Evolutionary conservation across 2,797 vertebrate genomes (phyloP).

Genomic region (Leucoraja ocellata): DNA sequence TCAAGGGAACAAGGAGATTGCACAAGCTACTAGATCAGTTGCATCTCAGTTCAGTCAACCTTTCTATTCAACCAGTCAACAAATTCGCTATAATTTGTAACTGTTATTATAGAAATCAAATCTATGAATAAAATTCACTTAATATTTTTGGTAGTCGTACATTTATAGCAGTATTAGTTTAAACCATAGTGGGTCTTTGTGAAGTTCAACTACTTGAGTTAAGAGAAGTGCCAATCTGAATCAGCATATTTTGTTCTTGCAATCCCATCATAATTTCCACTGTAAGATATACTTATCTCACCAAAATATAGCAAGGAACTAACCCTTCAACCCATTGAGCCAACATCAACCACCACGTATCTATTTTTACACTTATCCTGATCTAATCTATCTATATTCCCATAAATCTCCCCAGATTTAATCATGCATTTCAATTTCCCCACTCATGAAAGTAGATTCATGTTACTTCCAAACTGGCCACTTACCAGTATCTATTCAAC

Average conservation of each 20-base stretch:
- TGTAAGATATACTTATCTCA: neutral
- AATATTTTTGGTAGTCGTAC: neutral
- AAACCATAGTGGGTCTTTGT: neutral
- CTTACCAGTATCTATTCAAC: neutral
- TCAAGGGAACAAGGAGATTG: neutral
- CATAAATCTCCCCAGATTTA: too few species aligned
- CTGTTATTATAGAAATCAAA: neutral
- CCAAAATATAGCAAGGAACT: too few species aligned
- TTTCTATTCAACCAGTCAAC: neutral
- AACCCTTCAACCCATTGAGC: too few species aligned
- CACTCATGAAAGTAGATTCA: neutral
- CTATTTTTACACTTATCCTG: too few species aligned
- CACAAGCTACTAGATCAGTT: neutral
- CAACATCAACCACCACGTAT: too few species aligned
- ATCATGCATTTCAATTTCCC: neutral
- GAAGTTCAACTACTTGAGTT: neutral
- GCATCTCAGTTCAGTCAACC: neutral
- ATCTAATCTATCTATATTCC: too few species aligned
- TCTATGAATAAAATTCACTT: neutral
- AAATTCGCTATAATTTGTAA: neutral
- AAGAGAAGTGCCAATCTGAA: neutral
- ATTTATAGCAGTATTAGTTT: neutral
- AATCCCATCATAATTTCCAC: neutral
- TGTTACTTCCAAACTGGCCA: neutral
- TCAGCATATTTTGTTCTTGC: neutral